phyloP scores from a whole-genome alignment of 2,113 vertebrate species.

The Crocuta crocuta region DNA sequence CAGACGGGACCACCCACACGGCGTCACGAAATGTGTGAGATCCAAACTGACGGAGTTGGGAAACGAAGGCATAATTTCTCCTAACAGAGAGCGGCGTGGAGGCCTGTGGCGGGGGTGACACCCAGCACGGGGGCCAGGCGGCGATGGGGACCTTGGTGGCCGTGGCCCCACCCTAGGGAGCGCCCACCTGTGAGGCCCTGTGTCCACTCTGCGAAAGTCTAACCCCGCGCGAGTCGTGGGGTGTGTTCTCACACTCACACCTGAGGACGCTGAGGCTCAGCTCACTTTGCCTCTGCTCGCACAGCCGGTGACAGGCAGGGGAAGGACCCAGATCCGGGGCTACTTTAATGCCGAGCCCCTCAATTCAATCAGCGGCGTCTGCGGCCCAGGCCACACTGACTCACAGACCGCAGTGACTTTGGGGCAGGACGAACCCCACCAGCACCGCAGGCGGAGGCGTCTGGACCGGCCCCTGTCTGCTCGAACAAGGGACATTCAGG shows the following conservation, averaged over 20 bases:
- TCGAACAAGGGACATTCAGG: rapidly evolving
- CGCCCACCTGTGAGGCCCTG: not conserved
- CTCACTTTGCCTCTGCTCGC: not conserved
- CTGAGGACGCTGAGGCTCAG: rapidly evolving
- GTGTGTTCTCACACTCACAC: not conserved
- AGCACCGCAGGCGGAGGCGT: not conserved
- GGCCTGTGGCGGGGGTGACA: rapidly evolving
- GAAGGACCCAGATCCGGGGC: rapidly evolving
- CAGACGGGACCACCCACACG: rapidly evolving
- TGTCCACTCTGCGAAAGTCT: not conserved
- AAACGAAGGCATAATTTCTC: rapidly evolving
- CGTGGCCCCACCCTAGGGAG: not conserved
- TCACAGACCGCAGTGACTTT: not conserved
- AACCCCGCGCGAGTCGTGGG: not conserved
- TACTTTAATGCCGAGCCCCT: rapidly evolving
- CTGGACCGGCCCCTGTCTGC: not conserved
- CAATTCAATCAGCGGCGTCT: rapidly evolving
- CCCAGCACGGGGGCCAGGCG: rapidly evolving
- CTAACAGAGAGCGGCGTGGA: no score
- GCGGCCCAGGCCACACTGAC: not conserved
- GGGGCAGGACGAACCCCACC: not conserved
- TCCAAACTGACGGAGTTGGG: not conserved
- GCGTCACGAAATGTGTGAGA: not conserved
- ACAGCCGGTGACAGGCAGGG: not conserved
- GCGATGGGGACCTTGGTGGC: not conserved